phyloP scores from a whole-genome alignment of 2,888 invertebrate species.

The Epirrita christyi region DNA sequence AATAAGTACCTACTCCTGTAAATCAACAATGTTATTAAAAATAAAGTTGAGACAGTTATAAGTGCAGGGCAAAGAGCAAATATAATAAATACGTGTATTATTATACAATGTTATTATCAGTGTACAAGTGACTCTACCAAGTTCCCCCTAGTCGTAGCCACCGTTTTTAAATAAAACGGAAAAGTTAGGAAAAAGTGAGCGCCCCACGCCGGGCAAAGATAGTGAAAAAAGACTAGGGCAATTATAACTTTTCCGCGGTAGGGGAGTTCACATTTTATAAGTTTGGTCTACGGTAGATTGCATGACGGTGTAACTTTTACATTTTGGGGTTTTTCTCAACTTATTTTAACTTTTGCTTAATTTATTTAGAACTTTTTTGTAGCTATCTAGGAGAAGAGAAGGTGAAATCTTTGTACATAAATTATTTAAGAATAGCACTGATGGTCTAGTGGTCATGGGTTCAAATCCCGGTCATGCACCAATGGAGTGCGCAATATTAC shows the following conservation, averaged over 20 bases:
- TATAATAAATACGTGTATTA: conserved; percentile 28
- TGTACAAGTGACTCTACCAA: conserved; percentile 34
- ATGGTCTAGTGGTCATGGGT: too few relatives aligned
- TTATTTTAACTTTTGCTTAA: conserved; percentile 31
- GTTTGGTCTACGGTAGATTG: conserved; percentile 69
- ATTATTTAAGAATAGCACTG: too few relatives aligned
- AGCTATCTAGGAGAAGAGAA: too few relatives aligned
- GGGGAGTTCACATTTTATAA: conserved; percentile 72
- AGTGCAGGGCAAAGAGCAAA: conserved; percentile 13
- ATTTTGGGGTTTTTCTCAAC: conserved; percentile 39
- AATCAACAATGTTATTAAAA: neutral
- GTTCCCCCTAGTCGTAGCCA: conserved; percentile 47
- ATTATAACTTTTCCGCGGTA: conserved; percentile 75
- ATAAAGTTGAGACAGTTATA: neutral
- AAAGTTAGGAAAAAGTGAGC: conserved; percentile 80
- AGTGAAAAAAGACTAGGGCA: conserved; percentile 79
- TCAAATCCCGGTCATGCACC: too few relatives aligned
- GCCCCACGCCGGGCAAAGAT: conserved; percentile 53
- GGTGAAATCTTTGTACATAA: too few relatives aligned
- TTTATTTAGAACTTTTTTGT: too few relatives aligned
- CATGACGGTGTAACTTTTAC: conserved; percentile 62
- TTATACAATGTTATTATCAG: conserved; percentile 38
- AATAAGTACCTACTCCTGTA: neutral
- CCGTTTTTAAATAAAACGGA: conserved; percentile 74
- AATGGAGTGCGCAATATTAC: too few relatives aligned